Evolutionary conservation across 2,797 vertebrate species (phyloP).

Genomic region (Onychomys leucogaster): DNA sequence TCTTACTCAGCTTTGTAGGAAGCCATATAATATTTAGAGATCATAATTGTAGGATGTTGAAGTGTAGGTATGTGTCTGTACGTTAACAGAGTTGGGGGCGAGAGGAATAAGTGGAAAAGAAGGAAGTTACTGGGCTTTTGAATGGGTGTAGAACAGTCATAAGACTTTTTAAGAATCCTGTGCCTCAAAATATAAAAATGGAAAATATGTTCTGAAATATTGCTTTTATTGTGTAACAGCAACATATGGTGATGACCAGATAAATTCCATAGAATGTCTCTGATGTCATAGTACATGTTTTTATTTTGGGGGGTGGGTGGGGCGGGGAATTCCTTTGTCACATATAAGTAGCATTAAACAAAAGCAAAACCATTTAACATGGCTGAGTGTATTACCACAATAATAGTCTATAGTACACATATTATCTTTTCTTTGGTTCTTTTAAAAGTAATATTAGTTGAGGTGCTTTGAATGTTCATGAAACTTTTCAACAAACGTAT

Average conservation of each 20-base stretch:
- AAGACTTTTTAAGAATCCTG: neutral
- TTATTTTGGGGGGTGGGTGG: neutral
- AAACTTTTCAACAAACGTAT: neutral
- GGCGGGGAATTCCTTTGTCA: neutral
- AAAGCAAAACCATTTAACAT: neutral
- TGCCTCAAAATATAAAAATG: neutral
- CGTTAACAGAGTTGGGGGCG: neutral
- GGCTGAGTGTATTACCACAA: neutral
- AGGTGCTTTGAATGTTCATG: neutral
- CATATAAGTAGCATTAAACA: neutral
- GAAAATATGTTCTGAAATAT: constrained; percentile 41
- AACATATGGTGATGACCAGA: constrained; percentile 9
- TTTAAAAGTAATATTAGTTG: neutral
- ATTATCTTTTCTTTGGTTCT: neutral
- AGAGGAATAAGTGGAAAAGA: neutral
- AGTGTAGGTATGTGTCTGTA: neutral
- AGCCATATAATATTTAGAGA: constrained; percentile 60
- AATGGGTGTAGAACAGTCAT: constrained; percentile 15
- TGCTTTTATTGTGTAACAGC: constrained; percentile 25
- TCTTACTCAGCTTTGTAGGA: constrained; percentile 37
- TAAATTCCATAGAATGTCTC: neutral
- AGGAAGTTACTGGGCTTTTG: neutral
- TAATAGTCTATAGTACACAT: neutral
- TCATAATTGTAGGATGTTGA: constrained; percentile 6
- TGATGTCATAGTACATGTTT: neutral